These are phyloP conservation scores for Australoheros facetus DNA, from an alignment of 2,797 vertebrate species.

Conservation along the genomic window DNA sequence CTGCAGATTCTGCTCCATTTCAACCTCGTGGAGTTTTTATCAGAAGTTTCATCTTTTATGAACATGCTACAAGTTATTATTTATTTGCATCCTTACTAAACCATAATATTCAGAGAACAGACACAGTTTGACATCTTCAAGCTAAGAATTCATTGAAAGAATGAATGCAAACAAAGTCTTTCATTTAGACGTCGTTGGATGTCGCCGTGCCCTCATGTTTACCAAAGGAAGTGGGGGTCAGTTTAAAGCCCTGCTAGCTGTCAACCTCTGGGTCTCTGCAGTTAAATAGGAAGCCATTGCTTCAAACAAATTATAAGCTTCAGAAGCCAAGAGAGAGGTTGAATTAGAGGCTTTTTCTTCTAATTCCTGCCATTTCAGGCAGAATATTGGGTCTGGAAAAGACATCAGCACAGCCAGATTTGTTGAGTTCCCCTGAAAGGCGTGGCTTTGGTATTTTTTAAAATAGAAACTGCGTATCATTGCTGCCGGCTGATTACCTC, in stretches of 20 bases:
- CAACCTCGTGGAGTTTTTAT: too few relatives aligned
- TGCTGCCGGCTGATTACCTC: conserved; percentile 30
- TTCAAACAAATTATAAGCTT: conserved; percentile 47
- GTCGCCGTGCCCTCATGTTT: conserved; percentile 1
- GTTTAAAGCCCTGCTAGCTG: conserved; percentile 24
- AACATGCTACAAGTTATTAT: background rate
- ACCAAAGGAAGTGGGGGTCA: conserved; percentile 19
- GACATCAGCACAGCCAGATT: conserved; percentile 19
- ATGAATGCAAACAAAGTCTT: conserved; percentile 22
- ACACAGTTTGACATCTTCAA: background rate
- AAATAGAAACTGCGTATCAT: conserved; percentile 24
- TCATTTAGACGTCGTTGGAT: conserved; percentile 17
- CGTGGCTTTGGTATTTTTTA: conserved; percentile 18
- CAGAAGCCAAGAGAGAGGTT: conserved; percentile 38
- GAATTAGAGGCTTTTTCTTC: conserved; percentile 33
- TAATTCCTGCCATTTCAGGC: conserved; percentile 14
- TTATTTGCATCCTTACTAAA: background rate
- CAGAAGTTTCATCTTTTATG: too few relatives aligned
- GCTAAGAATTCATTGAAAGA: too few relatives aligned
- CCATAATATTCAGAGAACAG: background rate
- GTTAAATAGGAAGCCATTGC: conserved; percentile 27
- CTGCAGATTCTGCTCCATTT: too few relatives aligned
- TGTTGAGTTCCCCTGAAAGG: conserved; percentile 13
- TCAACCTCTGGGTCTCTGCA: conserved; percentile 36
- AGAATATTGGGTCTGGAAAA: conserved; percentile 41